Base-by-base conservation (phyloP, 2,888 invertebrate species). In the Drosophila mulleri region DNA sequence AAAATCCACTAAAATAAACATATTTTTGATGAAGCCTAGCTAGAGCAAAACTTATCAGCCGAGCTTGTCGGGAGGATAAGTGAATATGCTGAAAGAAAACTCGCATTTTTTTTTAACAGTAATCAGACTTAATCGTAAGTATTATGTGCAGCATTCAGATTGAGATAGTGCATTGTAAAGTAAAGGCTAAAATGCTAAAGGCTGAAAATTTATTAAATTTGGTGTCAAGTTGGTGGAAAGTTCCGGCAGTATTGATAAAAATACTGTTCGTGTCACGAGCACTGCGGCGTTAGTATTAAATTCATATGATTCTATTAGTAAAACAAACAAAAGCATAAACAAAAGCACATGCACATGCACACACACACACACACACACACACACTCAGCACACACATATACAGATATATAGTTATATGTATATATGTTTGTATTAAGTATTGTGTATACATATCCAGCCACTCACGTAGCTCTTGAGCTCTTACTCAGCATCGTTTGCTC, bases 231-330 rank as follows among this genome's bases (percentile, higher is more conserved):
- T 35, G 7, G 16, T 35, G 7, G 9, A 16, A 20, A 32, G 35
- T 35, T 44, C 20, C 20, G 32, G 11, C 11, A 23, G 35, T n/a
- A 14, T 12, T 26, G 5, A 12, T 45, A 3, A 20, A 35, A 37
- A 35, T 26, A 26, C 29, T 48, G 18, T 7, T 69, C 57, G 68
- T 75, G 75, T 63, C 64, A 66, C 71, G 63, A n/a, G 53, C 54
- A 47, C 59, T 60, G 54, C 67, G 77, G 65, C 75, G 78, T 75
- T 80, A 68, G 61, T 76, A 80, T 87, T 79, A 79, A 79, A 72
- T 75, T 80, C 71, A 76, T 77, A 83, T 86, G 82, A 88, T 89
- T 89, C 90, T 89, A 89, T 87, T 89, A 87, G 80, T 72, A 75
- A 71, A 75, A 67, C 82, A 83, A 89, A 88, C 79, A 88, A 66